Evolutionary conservation across 2,888 invertebrate species (phyloP), one percentile per base, ranked within the genome.

Genomic region (Anticlea derivata): DNA sequence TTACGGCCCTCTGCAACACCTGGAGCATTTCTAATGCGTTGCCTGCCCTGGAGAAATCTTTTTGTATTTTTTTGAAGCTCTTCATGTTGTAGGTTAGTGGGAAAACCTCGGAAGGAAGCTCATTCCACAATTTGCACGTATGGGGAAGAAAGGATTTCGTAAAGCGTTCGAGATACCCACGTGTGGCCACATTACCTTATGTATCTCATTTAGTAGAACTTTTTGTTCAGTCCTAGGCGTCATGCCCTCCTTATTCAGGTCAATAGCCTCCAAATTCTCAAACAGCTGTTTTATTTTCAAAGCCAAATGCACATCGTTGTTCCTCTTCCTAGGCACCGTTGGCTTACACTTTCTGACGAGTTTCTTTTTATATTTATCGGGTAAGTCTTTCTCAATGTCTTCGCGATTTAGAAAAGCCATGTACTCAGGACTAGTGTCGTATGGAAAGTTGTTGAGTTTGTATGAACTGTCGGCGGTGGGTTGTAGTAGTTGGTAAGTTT

Each of bases 341-440:
- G 77, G 83, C 37, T 79, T 85, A 1, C 73, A 75, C 23, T 65
- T 68, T 5, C 77, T 70, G 0, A 75, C 11, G 6, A 89, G 59
- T 7, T 66, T 78, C 62, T 73, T 87, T 50, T 52, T 83, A 35
- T 82, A 87, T 55, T 89, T 88, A 49, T 91, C 86, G 0, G 91
- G 90, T 1, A 90, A 68, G 60, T 92, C 91, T 54, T 84, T 87
- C 60, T 90, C 81, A 10, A 88, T 77, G 38, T 89, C 87, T 20
- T 87, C 82, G 56, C 93, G 74, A 0, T 85, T 88, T 7, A 92
- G 71, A 5, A 92, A 74, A 11, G 81, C 83, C 71, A 92, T 86
- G 63, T 89, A 92, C n/a, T 92, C 91, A 0, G 92, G 81, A 60
- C 91, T 86, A 0, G 92, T 93, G 56, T 92, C 94, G 67, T 91